Base-by-base conservation (phyloP, 2,888 invertebrate genomes). In the Platycheirus rosarum region DNA sequence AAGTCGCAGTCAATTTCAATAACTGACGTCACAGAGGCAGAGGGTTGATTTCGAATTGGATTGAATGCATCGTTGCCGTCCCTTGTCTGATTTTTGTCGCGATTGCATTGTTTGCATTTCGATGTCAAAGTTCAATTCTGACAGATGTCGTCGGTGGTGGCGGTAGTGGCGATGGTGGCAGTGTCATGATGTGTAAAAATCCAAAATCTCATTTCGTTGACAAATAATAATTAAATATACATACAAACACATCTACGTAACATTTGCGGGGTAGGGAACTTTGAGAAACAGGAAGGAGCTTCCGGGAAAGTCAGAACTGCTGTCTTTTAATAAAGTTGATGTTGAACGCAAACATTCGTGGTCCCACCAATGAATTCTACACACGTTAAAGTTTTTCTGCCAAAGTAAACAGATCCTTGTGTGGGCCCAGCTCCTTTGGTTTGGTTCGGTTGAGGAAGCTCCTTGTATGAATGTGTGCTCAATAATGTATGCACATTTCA, bases 401-500 rank as follows among this genome's bases (percentile, higher is more conserved):
- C 62, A 71, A 70, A 48, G 60, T 57, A 70, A 77, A 65, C 70
- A 77, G 57, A 42, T 62, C 26, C 62, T 44, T 55, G 16, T 29
- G 13, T 5, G 26, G 46, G 9, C 16, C 11, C 8, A 26, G 26
- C 2, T 20, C 13, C n/a, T 5, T 53, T n/a, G n/a, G 23, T 37
- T 46, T 44, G 55, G 29, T 18, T 40, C 9, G 6, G 26, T 20
- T 13, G 5, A 11, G n/a, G 8, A 6, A 18, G 60, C 57, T 74
- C 68, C 78, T 68, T 74, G 42, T 74, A 20, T 20, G 16, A 3
- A 6, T 42, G 9, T 42, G 16, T 60, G 48, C 49, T 79, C 46
- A 79, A 79, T 79, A 68, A 79, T 79, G 74, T 74, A 79, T 79
- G 79, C 79, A 79, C 79, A 75, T 74, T 79, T 63, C 63, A 79